Percentiles rank a stretch among this genome's conserved stretches.
Evolutionary conservation across 2,888 invertebrate species (phyloP).

Genomic region (Gasteruption jaculator): DNA sequence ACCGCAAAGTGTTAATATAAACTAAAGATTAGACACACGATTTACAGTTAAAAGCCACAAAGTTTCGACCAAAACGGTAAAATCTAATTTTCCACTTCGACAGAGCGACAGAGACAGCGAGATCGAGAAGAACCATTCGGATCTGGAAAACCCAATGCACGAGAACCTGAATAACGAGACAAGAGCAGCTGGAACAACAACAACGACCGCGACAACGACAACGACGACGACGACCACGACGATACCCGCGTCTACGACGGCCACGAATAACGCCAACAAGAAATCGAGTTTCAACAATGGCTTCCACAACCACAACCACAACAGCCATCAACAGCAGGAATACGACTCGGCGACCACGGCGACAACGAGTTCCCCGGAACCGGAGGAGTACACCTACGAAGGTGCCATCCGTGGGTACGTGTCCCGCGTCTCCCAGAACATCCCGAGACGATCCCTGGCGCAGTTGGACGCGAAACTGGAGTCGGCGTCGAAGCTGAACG

Average conservation of each 20-base stretch:
- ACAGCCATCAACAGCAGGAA: conserved; percentile 50
- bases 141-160: conserved; percentile 36
- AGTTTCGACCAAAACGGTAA: too few relatives aligned
- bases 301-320: conserved; percentile 43
- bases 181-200: conserved; percentile 19
- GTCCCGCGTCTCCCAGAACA: conserved; percentile 59
- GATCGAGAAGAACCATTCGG: conserved; percentile 48
- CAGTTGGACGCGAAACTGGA: conserved; percentile 36
- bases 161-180: conserved; percentile 35
- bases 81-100: conserved; percentile 18
- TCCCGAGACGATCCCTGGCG: conserved; percentile 44
- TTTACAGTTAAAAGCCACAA: too few relatives aligned
- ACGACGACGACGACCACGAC: conserved; percentile 17
- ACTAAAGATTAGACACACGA: too few relatives aligned
- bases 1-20: too few relatives aligned
- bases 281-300: conserved; percentile 39
- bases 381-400: conserved; percentile 81
- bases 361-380: conserved; percentile 66
- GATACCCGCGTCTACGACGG: conserved; percentile 21
- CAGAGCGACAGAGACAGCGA: conserved; percentile 50
- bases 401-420: conserved; percentile 84
- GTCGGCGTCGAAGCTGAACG: conserved; percentile 47
- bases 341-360: conserved; percentile 68
- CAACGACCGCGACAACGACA: conserved; percentile 47
- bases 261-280: conserved; percentile 40